phyloP scores from a whole-genome alignment of 2,113 vertebrate species.

The Epinephelus fuscoguttatus region DNA sequence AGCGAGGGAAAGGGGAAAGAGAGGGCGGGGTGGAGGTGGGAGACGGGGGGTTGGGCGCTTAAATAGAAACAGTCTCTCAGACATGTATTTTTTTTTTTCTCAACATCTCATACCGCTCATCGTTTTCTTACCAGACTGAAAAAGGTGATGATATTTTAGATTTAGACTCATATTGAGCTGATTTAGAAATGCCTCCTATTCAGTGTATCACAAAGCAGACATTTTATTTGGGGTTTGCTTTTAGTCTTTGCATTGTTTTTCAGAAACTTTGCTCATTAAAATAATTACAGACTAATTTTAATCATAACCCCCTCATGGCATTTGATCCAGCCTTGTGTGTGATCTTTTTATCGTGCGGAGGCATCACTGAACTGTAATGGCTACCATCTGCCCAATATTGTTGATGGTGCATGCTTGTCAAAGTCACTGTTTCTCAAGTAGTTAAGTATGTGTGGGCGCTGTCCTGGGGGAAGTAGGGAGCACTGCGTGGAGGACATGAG shows the following conservation, averaged over 20 bases:
- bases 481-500: background rate
- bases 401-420: constrained; percentile 50
- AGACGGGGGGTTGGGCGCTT: constrained; percentile 33
- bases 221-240: background rate
- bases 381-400: constrained; percentile 53
- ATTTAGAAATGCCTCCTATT: background rate
- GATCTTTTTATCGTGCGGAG: constrained; percentile 45
- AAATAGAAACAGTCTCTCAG: constrained; percentile 61
- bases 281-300: constrained; percentile 23
- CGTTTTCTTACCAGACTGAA: background rate
- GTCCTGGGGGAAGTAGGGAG: background rate
- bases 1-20: constrained; percentile 35
- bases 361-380: constrained; percentile 60
- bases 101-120: constrained; percentile 7
- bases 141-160: background rate
- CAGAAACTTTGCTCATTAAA: constrained; percentile 4
- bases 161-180: background rate
- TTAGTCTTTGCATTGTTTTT: background rate
- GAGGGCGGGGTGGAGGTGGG: constrained; percentile 34
- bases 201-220: background rate
- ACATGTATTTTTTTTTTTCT: background rate
- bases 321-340: constrained; percentile 50
- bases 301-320: constrained; percentile 10
- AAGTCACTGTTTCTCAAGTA: constrained; percentile 39
- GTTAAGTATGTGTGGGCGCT: background rate